phyloP scores from a whole-genome alignment of 2,888 invertebrate species.

The Heteropelma amictum region DNA sequence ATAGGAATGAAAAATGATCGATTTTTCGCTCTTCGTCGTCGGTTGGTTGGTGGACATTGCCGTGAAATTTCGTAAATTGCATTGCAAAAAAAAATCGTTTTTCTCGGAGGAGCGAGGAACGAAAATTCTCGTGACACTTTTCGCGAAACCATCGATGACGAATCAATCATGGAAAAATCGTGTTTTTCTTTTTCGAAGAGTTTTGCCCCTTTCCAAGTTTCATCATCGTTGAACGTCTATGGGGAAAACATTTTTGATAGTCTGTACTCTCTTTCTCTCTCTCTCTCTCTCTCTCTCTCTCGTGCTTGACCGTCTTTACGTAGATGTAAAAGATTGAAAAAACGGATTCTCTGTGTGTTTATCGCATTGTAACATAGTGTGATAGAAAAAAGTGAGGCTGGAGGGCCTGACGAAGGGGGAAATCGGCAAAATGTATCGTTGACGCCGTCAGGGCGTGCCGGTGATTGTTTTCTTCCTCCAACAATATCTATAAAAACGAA shows the following conservation, averaged over 20 bases:
- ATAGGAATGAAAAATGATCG: no score
- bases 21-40: neutral
- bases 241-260: constrained; percentile 47
- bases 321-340: constrained; percentile 52
- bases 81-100: no score
- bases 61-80: no score
- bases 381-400: constrained; percentile 53
- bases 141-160: neutral
- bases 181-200: neutral
- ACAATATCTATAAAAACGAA: no score
- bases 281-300: constrained; percentile 41
- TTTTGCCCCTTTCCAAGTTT: constrained; percentile 14
- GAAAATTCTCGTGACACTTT: no score
- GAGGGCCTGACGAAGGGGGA: neutral
- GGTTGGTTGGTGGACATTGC: no score
- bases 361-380: constrained; percentile 74
- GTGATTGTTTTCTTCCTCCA: no score
- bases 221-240: constrained; percentile 61
- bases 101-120: no score
- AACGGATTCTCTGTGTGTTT: constrained; percentile 63
- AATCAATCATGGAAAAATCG: neutral
- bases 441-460: no score
- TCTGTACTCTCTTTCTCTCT: constrained; percentile 54
- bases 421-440: constrained; percentile 54
- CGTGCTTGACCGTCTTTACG: constrained; percentile 55